Conservation (phyloP, 1,140 invertebrate genomes). For the Drosophila bifasciata region DNA sequence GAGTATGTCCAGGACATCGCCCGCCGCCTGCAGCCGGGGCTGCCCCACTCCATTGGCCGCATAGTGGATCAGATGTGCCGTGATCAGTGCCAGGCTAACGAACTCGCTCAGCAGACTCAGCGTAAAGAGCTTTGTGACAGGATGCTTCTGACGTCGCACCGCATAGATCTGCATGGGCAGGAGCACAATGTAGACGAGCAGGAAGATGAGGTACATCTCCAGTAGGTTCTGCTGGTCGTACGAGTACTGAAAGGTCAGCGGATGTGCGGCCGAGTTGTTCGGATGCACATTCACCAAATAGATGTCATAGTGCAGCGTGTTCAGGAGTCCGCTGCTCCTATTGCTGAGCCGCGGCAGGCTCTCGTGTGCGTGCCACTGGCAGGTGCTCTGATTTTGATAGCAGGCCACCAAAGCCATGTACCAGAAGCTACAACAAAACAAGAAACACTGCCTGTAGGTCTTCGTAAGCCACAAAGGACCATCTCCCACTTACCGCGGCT, state of each 20-base stretch:
- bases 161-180: conserved; percentile 96
- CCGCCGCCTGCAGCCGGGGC: conserved; percentile 91
- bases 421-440: conserved; percentile 91
- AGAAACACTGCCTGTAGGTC: no score
- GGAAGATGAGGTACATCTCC: conserved; percentile 95
- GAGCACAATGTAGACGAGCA: conserved; percentile 93
- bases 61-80: conserved; percentile 95
- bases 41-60: conserved; percentile 94
- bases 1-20: conserved; percentile 95
- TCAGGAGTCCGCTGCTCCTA: conserved; percentile 72
- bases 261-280: conserved; percentile 91
- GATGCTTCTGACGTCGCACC: conserved; percentile 93
- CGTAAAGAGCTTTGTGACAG: conserved; percentile 96
- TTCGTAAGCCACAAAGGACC: rapidly evolving
- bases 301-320: conserved; percentile 93
- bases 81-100: conserved; percentile 92
- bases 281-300: conserved; percentile 98
- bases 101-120: conserved; percentile 93
- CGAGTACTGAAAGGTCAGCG: conserved; percentile 97
- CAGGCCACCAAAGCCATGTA: conserved; percentile 97
- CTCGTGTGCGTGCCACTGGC: conserved; percentile 92
- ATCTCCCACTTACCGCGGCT: conserved; percentile 90
- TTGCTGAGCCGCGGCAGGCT: conserved; percentile 61
- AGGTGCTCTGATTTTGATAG: conserved; percentile 91
- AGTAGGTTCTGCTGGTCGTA: conserved; percentile 97